Base-by-base conservation (phyloP, 2,888 invertebrate genomes). In the Cancer borealis region DNA sequence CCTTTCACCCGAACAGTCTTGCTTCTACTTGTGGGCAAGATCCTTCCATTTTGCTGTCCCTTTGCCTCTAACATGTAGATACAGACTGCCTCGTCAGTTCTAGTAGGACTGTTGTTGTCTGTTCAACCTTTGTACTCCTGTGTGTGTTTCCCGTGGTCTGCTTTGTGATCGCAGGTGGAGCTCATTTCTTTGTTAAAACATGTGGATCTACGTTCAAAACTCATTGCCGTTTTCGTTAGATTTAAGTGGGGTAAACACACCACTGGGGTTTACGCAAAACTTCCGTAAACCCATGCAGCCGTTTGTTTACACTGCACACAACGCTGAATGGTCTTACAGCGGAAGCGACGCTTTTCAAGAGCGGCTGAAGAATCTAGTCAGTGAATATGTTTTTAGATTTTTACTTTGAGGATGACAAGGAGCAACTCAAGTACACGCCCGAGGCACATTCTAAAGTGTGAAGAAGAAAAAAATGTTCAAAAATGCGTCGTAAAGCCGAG, bases 281-380 rank as follows among this genome's bases (percentile, higher is more conserved):
- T 66, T 66, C 3, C 66, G 4, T 6, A 21, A 6, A n/a, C 17
- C 66, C 66, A 66, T n/a, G 66, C n/a, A 5, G 66, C 66, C 8
- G 6, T 6, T 14, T 66, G 66, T 66, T 66, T 66, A 21, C 17
- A 66, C 4, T 17, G 66, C 66, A 66, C 66, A 66, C 66, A 66
- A 17, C 4, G 66, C 66, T n/a, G n/a, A 21, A n/a, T 66, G 66
- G 2, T n/a, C 66, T 21, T n/a, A 14, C n/a, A 66, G 66, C 66
- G 66, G 66, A 66, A 66, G 66, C 66, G 17, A 66, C 66, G 66
- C 66, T n/a, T 66, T 66, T 66, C 66, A 66, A 66, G n/a, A n/a
- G 66, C n/a, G 66, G 66, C n/a, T 66, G 66, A 66, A 66, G n/a
- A 66, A n/a, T n/a, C 66, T 21, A 6, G 6, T 66, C 21, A 66